phyloP scores from a whole-genome alignment of 2,113 vertebrate genomes.

The Helogale parvula region DNA sequence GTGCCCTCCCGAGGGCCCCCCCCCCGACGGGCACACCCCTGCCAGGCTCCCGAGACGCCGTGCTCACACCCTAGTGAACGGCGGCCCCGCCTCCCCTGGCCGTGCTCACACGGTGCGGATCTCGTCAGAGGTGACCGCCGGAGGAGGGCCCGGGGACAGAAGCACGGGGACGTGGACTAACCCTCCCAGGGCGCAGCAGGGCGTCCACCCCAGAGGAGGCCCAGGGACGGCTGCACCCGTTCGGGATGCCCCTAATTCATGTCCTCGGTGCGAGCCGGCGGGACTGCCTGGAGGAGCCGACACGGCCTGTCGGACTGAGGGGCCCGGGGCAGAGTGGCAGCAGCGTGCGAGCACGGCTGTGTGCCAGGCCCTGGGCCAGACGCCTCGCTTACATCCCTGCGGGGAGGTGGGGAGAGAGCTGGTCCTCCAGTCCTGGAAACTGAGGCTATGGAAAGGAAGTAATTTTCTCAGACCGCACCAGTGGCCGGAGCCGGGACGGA shows the following conservation, averaged over 20 bases:
- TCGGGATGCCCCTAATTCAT: neutral
- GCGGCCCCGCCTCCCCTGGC: neutral
- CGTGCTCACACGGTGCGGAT: neutral
- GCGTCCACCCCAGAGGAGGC: neutral
- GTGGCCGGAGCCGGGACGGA: neutral
- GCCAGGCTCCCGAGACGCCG: neutral
- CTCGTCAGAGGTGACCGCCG: neutral
- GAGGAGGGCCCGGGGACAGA: neutral
- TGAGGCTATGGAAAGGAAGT: neutral
- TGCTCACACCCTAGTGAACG: neutral
- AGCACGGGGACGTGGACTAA: accelerated
- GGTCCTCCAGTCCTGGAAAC: neutral
- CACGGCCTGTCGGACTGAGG: neutral
- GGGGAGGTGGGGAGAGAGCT: neutral
- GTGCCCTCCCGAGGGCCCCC: neutral
- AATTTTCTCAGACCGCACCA: neutral
- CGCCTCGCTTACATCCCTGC: neutral
- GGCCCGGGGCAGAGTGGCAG: neutral
- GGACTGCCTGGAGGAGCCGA: neutral
- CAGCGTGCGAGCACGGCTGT: neutral
- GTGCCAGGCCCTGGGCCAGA: neutral
- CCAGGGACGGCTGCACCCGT: neutral
- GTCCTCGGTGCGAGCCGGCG: neutral
- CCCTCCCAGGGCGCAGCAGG: neutral
- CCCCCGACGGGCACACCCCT: accelerated